Evolutionary conservation across 2,113 vertebrate genomes (phyloP).

Genomic region (Rhynchomys soricoides): DNA sequence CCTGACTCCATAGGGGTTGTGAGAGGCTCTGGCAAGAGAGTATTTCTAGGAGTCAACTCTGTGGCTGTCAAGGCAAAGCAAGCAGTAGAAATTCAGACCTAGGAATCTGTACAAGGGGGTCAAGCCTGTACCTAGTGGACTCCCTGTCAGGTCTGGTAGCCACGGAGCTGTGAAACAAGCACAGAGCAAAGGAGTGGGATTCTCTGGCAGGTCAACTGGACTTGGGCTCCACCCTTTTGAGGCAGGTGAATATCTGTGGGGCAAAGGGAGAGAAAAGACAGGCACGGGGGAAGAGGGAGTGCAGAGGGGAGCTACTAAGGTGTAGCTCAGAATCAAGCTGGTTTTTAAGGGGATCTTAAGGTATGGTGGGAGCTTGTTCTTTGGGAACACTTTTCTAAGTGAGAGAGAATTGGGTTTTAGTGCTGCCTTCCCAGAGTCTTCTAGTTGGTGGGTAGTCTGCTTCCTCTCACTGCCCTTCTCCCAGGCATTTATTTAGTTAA

Average conservation of each 20-base stretch:
- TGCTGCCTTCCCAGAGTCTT: background rate
- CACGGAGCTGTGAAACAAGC: background rate
- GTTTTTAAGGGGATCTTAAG: background rate
- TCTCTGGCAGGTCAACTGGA: rapidly evolving
- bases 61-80: conserved; percentile 46
- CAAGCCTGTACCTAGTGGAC: conserved; percentile 62
- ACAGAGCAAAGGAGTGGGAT: too few species aligned
- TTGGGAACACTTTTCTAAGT: background rate
- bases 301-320: background rate
- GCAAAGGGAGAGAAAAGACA: background rate
- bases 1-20: rapidly evolving
- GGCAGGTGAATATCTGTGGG: background rate
- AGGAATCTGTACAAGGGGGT: conserved; percentile 85
- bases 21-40: background rate
- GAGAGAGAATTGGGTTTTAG: rapidly evolving
- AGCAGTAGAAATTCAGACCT: conserved; percentile 81
- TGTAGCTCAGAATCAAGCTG: background rate
- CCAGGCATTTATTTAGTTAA: background rate
- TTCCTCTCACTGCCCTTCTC: too few species aligned
- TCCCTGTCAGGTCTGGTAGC: conserved; percentile 69
- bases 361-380: background rate
- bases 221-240: rapidly evolving
- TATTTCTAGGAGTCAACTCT: too few species aligned
- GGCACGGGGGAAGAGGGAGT: background rate
- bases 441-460: too few species aligned